Base-by-base conservation (phyloP, 2,113 vertebrate genomes). In the Astur gentilis region DNA sequence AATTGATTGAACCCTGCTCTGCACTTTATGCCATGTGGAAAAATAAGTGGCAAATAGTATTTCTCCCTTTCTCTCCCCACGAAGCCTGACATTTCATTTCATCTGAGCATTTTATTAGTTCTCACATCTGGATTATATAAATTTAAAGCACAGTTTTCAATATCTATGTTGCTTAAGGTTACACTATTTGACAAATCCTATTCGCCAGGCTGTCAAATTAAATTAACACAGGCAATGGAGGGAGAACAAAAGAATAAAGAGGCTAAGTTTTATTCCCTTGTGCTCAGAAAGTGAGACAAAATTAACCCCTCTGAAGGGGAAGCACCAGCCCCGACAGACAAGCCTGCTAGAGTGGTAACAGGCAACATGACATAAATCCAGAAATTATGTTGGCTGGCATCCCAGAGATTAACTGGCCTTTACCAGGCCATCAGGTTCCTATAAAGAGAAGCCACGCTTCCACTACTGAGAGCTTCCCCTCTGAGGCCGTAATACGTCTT, bases 111-210 rank as follows among this genome's bases (percentile, higher is more conserved):
- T 97, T 97, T 90, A 97, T 89, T 97, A 89, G 94, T 57, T 96
- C 49, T 85, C 97, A 98, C 97, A 98, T 98, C 97, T 98, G 97
- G 97, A 97, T 95, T 96, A 87, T 61, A 98, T 98, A 97, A 96
- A 96, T 97, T 97, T 95, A 92, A 97, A 96, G 97, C 92, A 91
- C 50, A 64, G 87, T 90, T 98, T 97, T 96, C 96, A 98, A 94
- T 97, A 97, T 97, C 91, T 96, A 92, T 82, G 62, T 80, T 90
- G 91, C 92, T 98, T 97, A 97, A 90, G 82, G 97, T 97, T 98
- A 97, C 89, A 95, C 26, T 83, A 97, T 90, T 97, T 97, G 97
- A 98, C 97, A 98, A 97, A 98, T 97, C 95, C 97, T 90, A 67
- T 97, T 97, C 94, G 45, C 96, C 90, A 93, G 89, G 85, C 97